These are phyloP conservation scores for Paraescarpia echinospica DNA, from an alignment of 1,140 invertebrate genomes.

Conservation along the genomic window DNA sequence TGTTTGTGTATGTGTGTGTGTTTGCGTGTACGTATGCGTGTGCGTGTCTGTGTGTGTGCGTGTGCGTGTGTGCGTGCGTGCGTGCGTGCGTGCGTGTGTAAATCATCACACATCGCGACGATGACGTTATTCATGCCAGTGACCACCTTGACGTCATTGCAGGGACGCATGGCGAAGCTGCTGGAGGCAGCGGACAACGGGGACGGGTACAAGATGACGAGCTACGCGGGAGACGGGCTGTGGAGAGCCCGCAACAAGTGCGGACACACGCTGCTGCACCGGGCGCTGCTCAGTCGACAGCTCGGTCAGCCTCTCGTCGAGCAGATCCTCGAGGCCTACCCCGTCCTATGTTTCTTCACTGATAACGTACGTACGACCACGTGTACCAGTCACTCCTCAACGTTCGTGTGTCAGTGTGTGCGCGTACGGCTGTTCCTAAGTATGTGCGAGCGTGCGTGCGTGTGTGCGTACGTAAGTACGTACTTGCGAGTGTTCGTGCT, in stretches of 20 bases:
- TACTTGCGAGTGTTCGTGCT: neutral
- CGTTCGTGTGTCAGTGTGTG: neutral
- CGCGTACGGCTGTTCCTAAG: neutral
- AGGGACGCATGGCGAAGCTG: neutral
- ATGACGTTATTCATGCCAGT: neutral
- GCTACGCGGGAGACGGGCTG: neutral
- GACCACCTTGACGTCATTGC: neutral
- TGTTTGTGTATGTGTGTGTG: too few relatives aligned
- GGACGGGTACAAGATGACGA: neutral
- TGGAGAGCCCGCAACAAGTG: conserved; percentile 34
- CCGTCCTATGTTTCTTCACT: neutral
- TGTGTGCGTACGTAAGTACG: neutral
- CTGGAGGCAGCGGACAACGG: conserved; percentile 10
- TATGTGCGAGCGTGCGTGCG: conserved; percentile 2
- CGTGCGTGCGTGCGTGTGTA: too few relatives aligned
- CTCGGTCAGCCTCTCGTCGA: conserved; percentile 28
- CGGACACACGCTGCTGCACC: conserved; percentile 44
- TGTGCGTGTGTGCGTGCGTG: too few relatives aligned
- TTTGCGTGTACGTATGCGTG: too few relatives aligned
- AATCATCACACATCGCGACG: neutral
- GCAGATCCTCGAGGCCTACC: conserved; percentile 29
- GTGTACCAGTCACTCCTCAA: neutral
- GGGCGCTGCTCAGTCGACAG: conserved; percentile 36
- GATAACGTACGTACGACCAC: neutral
- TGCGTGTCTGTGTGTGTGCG: too few relatives aligned